Base-by-base conservation (phyloP, 2,113 vertebrate species). In the Callionymus lyra region DNA sequence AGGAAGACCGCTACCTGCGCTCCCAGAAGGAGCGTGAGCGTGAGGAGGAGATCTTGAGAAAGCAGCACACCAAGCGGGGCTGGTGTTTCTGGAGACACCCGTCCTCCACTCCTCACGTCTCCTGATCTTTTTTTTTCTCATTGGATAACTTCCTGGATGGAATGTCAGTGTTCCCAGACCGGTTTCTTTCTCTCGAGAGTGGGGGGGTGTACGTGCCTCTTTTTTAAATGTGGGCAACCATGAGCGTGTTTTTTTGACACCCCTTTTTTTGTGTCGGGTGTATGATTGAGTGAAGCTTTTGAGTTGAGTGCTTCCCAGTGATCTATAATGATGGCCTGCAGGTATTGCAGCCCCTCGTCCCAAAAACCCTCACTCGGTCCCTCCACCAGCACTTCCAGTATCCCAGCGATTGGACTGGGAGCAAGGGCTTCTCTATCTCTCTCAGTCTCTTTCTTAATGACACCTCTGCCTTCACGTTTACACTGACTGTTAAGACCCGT, bases 21-120 rank as follows among this genome's bases (percentile, higher is more conserved):
- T 87, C 84, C 3, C 82, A 86, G 74, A 90, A 88, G 67, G 90
- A 91, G 74, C 83, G 89, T 0, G 85, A 88, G 55, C 84, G 77
- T 0, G 89, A 92, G 73, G 88, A 90, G 70, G 89, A 90, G 79
- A 82, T 87, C 59, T 61, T 90, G 48, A 87, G 88, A 63, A 91
- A 92, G 68, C 90, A 90, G 57, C 85, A 88, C 73, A 84, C 76
- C 44, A 89, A 89, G 74, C 74, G 86, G 21, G 85, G 86, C 67
- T 93, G 91, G 90, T 92, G 88, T 70, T 92, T 93, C 79, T 92
- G 90, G 91, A 81, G 80, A 37, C 84, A 88, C 40, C 72, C 80
- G 0, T 87, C 89, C 41, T 82, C 82, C 36, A 83, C 84, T 35
- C 74, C 83, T 0, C 85, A 88, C 32, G 56, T 89, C 70, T 86